These are phyloP conservation scores for Cyanoramphus novaezelandiae DNA, from an alignment of 2,113 vertebrate species.

Conservation along the genomic window DNA sequence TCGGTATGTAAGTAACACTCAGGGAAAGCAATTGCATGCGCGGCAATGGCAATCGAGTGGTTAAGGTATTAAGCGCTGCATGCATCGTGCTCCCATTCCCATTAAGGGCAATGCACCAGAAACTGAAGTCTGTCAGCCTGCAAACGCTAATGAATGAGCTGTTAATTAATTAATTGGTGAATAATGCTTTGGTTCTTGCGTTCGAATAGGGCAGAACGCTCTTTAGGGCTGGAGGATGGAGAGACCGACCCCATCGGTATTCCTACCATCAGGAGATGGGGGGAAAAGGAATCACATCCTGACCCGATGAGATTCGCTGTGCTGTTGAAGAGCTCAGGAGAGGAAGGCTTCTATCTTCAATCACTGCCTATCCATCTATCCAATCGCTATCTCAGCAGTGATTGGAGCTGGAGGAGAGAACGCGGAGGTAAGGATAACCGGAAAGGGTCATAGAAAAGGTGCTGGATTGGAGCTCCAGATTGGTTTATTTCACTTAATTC, in stretches of 20 bases:
- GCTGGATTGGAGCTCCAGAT: too few species aligned
- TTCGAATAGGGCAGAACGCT: background rate
- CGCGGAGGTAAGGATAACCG: background rate
- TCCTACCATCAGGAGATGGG: too few species aligned
- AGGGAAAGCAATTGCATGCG: background rate
- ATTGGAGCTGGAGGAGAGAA: too few species aligned
- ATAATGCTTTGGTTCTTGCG: background rate
- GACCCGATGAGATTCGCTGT: fast-evolving
- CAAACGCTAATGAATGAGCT: too few species aligned
- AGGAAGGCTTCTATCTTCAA: background rate
- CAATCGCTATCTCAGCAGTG: background rate
- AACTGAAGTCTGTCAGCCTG: too few species aligned
- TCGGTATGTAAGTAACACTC: background rate
- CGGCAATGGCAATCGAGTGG: background rate
- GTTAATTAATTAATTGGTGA: too few species aligned
- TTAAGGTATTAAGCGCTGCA: background rate
- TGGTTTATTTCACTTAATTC: too few species aligned
- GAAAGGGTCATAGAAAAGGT: background rate
- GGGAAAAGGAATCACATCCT: too few species aligned
- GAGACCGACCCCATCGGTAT: too few species aligned
- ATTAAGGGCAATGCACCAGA: background rate
- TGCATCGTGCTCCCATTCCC: too few species aligned
- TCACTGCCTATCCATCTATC: too few species aligned
- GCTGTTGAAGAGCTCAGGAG: background rate
- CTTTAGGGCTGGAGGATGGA: background rate